phyloP scores from a whole-genome alignment of 2,797 vertebrate species.

The Harpagifer antarcticus region DNA sequence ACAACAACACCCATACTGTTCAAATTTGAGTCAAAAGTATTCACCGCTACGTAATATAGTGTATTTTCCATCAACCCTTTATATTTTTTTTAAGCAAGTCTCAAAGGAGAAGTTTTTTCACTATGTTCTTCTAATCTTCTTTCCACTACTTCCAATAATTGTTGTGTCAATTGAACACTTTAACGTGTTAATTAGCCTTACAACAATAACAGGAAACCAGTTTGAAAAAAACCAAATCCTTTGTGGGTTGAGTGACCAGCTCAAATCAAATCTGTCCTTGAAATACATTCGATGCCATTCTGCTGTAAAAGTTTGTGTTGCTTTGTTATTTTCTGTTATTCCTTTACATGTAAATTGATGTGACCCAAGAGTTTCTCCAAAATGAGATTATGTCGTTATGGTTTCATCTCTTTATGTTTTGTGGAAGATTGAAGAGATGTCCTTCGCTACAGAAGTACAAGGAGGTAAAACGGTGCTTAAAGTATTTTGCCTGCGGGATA shows the following conservation, averaged over 20 bases:
- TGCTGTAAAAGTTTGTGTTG: neutral
- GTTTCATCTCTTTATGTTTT: slow-evolving; percentile 10
- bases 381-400: neutral
- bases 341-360: neutral
- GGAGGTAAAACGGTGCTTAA: neutral
- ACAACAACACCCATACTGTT: neutral
- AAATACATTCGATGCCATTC: neutral
- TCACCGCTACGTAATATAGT: neutral
- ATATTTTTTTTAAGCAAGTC: neutral
- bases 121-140: neutral
- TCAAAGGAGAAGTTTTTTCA: neutral
- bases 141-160: slow-evolving; percentile 1
- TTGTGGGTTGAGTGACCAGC: neutral
- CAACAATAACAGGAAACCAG: neutral
- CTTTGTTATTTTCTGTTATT: neutral
- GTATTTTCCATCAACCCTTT: neutral
- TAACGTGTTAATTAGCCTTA: slow-evolving; percentile 1
- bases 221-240: neutral
- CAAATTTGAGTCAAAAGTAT: neutral
- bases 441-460: neutral
- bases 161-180: too few species aligned
- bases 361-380: neutral
- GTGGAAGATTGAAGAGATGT: slow-evolving; percentile 26
- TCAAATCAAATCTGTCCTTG: neutral
- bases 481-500: slow-evolving; percentile 41